These are phyloP conservation scores for Sturmia bella DNA, from an alignment of 2,888 invertebrate genomes.

Conservation along the genomic window DNA sequence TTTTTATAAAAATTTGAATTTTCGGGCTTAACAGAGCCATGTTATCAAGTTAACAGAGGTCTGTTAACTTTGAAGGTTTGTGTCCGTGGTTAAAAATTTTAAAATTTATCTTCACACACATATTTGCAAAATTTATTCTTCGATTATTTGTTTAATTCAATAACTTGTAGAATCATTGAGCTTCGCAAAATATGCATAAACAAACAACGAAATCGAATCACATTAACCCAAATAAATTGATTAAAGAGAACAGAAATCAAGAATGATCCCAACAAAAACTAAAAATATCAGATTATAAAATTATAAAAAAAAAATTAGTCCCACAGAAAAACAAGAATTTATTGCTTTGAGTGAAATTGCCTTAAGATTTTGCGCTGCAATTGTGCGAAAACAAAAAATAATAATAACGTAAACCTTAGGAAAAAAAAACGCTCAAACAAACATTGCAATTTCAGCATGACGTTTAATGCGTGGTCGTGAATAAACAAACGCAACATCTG, in stretches of 20 bases:
- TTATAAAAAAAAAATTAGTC: conserved; percentile 32
- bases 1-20: too few relatives aligned
- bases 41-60: too few relatives aligned
- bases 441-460: conserved; percentile 48
- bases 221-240: conserved; percentile 58
- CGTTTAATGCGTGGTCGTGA: conserved; percentile 66
- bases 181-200: neutral
- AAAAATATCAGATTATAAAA: conserved; percentile 4
- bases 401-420: conserved; percentile 32
- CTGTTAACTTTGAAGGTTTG: too few relatives aligned
- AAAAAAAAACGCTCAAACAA: conserved; percentile 19
- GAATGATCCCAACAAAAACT: conserved; percentile 4
- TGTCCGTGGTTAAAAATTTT: too few relatives aligned
- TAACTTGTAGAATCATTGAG: neutral
- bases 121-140: too few relatives aligned
- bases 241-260: conserved; percentile 42
- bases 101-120: too few relatives aligned
- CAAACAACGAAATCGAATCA: conserved; percentile 41
- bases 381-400: conserved; percentile 8
- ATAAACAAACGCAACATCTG: conserved; percentile 46
- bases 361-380: conserved; percentile 29
- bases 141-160: neutral
- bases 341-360: conserved; percentile 43
- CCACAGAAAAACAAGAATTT: conserved; percentile 14
- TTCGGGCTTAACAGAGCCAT: too few relatives aligned